These are phyloP conservation scores for Lagodon rhomboides DNA, from an alignment of 2,797 vertebrate genomes.

Conservation along the genomic window DNA sequence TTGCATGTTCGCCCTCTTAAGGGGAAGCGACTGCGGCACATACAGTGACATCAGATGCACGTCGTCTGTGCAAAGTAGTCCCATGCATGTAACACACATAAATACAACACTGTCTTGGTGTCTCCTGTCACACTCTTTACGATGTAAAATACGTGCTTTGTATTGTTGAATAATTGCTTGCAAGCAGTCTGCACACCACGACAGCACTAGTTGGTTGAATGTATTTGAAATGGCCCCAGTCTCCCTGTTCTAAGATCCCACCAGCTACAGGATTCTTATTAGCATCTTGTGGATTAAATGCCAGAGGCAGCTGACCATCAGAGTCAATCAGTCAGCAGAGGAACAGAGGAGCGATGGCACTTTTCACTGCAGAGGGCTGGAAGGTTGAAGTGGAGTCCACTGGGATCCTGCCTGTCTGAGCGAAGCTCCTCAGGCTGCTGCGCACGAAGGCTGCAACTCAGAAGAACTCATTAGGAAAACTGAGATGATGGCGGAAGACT, in stretches of 20 bases:
- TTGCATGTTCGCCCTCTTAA: background rate
- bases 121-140: background rate
- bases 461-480: constrained; percentile 6
- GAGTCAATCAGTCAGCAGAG: constrained; percentile 22
- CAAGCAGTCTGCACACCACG: background rate
- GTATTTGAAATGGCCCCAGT: background rate
- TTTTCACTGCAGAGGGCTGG: constrained; percentile 17
- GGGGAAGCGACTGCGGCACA: background rate
- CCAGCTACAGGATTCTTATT: constrained; percentile 1
- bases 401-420: constrained; percentile 18
- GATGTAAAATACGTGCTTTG: background rate
- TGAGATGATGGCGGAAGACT: constrained; percentile 9
- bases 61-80: background rate
- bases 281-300: constrained; percentile 10
- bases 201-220: background rate
- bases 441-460: background rate
- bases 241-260: background rate
- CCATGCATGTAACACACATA: background rate
- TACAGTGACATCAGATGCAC: background rate
- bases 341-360: constrained; percentile 12
- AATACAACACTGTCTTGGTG: background rate
- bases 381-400: background rate
- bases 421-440: constrained; percentile 4
- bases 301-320: constrained; percentile 2
- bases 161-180: background rate